phyloP scores from a whole-genome alignment of 2,113 vertebrate species.

The Cyanocitta stelleri region DNA sequence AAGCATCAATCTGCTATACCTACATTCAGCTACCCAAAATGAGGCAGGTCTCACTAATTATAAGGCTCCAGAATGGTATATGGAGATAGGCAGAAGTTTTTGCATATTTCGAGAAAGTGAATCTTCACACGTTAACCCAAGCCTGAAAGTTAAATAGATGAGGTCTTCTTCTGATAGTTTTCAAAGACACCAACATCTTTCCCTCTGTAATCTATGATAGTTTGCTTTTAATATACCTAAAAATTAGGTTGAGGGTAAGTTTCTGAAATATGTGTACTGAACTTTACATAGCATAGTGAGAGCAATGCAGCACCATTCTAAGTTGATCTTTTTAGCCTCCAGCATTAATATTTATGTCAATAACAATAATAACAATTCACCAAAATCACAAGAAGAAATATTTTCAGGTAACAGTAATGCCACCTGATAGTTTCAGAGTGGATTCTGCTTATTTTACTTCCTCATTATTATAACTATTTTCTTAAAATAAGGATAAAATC shows the following conservation, averaged over 20 bases:
- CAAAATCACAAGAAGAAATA: conserved; percentile 1
- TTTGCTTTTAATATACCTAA: background rate
- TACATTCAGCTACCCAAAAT: background rate
- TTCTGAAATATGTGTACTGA: background rate
- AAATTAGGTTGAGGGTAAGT: background rate
- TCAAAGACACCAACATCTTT: background rate
- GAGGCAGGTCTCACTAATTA: background rate
- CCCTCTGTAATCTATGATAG: background rate
- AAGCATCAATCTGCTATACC: background rate
- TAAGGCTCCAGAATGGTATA: background rate
- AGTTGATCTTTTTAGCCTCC: background rate
- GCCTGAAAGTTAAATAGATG: background rate
- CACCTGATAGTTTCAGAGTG: background rate
- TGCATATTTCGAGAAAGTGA: background rate
- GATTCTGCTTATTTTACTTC: background rate
- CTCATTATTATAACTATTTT: background rate
- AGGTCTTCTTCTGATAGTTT: background rate
- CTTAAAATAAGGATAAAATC: background rate
- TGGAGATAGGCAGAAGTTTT: background rate
- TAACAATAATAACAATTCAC: background rate
- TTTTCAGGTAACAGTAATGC: background rate
- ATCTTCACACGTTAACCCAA: background rate
- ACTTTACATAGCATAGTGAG: background rate
- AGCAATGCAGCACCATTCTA: background rate
- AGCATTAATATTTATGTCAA: background rate